phyloP scores from a whole-genome alignment of 2,888 invertebrate species.

The Caenorhabditis auriculariae region DNA sequence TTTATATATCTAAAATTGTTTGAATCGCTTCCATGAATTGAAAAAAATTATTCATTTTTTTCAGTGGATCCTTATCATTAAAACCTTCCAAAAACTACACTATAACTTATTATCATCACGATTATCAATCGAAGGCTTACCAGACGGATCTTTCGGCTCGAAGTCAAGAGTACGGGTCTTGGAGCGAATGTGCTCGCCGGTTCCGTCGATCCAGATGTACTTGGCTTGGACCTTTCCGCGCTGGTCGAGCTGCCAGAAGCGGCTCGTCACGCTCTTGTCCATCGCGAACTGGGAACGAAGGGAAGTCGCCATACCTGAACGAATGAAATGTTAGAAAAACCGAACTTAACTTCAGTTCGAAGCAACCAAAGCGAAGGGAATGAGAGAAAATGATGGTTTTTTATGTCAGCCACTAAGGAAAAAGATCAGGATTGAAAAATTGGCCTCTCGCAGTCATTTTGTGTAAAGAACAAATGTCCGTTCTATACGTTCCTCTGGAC shows the following conservation, averaged over 20 bases:
- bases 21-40: too few species aligned
- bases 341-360: not conserved
- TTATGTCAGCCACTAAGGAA: too few species aligned
- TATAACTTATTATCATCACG: too few species aligned
- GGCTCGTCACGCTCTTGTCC: conserved; percentile 63
- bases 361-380: not conserved
- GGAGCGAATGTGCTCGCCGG: conserved; percentile 81
- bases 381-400: conserved; percentile 1
- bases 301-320: conserved; percentile 34
- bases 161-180: conserved; percentile 85
- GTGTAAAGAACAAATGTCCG: too few species aligned
- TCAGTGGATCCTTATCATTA: too few species aligned
- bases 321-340: not conserved
- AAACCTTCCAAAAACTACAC: too few species aligned
- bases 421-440: too few species aligned
- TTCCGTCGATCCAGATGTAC: conserved; percentile 92
- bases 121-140: too few species aligned
- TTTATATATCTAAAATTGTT: too few species aligned
- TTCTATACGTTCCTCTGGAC: too few species aligned
- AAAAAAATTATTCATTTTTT: too few species aligned
- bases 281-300: conserved; percentile 60
- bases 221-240: conserved; percentile 78
- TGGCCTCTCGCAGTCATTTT: too few species aligned
- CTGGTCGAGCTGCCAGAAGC: conserved; percentile 77
- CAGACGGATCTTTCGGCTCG: conserved; percentile 74